Conservation (phyloP, 30 jellyfish, hydroid and myxozoan genomes). For the Clytia hemisphaerica region DNA sequence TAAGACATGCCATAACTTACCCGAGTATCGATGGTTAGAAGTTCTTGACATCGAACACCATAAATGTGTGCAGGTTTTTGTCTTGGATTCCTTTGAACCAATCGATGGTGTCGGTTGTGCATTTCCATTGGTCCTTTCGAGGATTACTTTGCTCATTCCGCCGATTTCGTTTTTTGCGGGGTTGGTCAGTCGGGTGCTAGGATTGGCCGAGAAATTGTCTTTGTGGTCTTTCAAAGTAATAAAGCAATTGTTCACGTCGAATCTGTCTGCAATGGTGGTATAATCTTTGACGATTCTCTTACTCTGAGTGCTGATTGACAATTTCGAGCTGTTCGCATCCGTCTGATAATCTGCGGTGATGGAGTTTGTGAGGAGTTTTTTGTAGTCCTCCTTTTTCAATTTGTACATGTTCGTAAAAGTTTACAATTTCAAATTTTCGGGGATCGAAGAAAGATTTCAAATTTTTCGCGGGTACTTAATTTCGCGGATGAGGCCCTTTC, state of each 20-base stretch:
- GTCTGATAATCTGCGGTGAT: conserved; percentile 32
- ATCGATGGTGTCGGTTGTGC: no score
- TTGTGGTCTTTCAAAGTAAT: conserved; percentile 50
- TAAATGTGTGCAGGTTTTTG: no score
- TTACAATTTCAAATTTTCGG: no score
- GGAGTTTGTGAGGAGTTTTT: conserved; percentile 23
- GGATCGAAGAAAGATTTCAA: no score
- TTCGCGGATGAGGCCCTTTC: no score
- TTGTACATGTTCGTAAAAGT: conserved; percentile 17
- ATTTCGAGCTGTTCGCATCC: neutral
- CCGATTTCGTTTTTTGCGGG: conserved; percentile 2
- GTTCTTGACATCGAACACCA: no score
- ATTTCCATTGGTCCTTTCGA: conserved; percentile 30
- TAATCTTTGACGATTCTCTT: conserved; percentile 11
- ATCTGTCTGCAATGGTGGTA: neutral
- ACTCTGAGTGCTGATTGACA: conserved; percentile 4
- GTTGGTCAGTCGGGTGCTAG: neutral
- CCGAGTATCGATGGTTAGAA: no score
- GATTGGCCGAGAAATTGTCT: conserved; percentile 28
- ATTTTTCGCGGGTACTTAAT: no score
- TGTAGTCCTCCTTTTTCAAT: neutral
- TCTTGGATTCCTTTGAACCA: no score
- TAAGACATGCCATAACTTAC: no score
- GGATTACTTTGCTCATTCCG: neutral
- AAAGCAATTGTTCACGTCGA: conserved; percentile 18